phyloP scores from a whole-genome alignment of 2,797 vertebrate genomes.

The Phrynocephalus vlangalii region DNA sequence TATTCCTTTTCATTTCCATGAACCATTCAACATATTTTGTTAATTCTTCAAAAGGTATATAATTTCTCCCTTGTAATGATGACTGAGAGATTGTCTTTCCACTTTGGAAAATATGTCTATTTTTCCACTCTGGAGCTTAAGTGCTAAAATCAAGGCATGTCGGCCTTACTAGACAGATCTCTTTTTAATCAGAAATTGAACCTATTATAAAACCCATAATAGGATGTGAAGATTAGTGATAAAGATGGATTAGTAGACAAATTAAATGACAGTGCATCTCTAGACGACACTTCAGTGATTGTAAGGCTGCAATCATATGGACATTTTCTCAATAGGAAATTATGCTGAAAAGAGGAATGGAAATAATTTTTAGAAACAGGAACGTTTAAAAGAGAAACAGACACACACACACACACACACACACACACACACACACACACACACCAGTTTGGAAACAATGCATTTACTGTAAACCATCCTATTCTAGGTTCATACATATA shows the following conservation, averaged over 20 bases:
- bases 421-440: too few species aligned
- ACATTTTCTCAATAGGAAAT: not conserved
- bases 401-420: too few species aligned
- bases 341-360: not conserved
- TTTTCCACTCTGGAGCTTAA: not conserved
- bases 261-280: constrained; percentile 3
- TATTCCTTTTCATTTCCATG: not conserved
- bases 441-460: not conserved
- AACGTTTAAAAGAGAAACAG: not conserved
- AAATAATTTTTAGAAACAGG: not conserved
- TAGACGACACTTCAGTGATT: not conserved
- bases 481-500: not conserved
- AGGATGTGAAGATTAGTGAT: not conserved
- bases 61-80: constrained; percentile 30
- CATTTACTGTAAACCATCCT: too few species aligned
- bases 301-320: not conserved
- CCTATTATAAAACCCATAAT: not conserved
- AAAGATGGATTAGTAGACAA: constrained; percentile 1
- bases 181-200: not conserved
- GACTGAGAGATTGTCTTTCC: not conserved
- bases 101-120: not conserved
- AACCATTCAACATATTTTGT: constrained; percentile 21
- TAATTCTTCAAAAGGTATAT: constrained; percentile 7
- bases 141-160: not conserved
- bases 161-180: not conserved